Evolutionary conservation across 1,140 invertebrate species (phyloP).

Genomic region (Phthorimaea operculella): DNA sequence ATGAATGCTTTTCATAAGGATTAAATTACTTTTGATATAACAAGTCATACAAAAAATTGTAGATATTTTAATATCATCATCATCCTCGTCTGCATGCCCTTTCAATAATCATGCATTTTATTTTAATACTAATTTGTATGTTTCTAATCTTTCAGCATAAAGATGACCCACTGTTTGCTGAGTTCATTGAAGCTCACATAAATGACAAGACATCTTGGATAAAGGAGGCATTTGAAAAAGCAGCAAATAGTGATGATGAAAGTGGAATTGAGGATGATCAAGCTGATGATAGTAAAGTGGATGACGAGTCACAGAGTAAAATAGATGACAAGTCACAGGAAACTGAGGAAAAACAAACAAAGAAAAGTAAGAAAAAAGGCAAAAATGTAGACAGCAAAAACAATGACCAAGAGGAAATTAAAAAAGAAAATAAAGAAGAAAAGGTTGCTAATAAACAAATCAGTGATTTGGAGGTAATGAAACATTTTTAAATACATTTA

Average conservation of each 20-base stretch:
- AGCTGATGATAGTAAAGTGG: constrained; percentile 22
- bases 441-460: constrained; percentile 75
- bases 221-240: constrained; percentile 71
- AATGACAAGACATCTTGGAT: constrained; percentile 75
- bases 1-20: too few relatives aligned
- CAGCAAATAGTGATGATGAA: constrained; percentile 48
- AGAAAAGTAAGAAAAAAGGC: too few relatives aligned
- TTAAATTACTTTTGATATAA: too few relatives aligned
- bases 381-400: too few relatives aligned
- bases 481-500: too few relatives aligned
- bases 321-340: constrained; percentile 12
- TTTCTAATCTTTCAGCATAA: constrained; percentile 73
- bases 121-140: too few relatives aligned
- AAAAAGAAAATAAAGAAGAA: constrained; percentile 23
- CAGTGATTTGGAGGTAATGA: constrained; percentile 76
- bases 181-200: constrained; percentile 86
- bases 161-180: constrained; percentile 88
- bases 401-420: neutral
- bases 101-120: too few relatives aligned
- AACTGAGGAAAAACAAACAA: constrained; percentile 6
- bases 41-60: too few relatives aligned
- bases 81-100: too few relatives aligned
- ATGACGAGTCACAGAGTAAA: constrained; percentile 10
- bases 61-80: too few relatives aligned
- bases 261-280: constrained; percentile 49